Base-by-base conservation (phyloP, 2,797 vertebrate genomes). In the Sparus aurata region DNA sequence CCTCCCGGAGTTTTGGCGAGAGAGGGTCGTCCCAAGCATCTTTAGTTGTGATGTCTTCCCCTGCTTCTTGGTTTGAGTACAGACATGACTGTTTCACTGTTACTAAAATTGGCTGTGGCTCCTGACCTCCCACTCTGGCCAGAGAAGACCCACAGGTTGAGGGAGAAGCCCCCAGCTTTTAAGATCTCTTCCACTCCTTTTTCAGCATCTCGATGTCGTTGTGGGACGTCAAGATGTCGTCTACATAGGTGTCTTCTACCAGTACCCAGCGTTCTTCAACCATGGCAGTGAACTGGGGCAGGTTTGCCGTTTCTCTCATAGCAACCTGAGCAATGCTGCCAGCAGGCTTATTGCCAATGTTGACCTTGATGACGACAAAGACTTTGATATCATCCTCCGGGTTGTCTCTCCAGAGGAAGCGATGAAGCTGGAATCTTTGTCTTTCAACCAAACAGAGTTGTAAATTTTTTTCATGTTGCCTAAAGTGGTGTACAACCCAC, bases 401-500 rank as follows among this genome's bases (percentile, higher is more conserved):
- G 23, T 20, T n/a, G 62, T 83, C 81, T 41, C 76, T 67, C 81
- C 81, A 76, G 27, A 80, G 73, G 54, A 84, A 84, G 18, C 67
- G 27, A n/a, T 76, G 75, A 6, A 78, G 69, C 8, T 83, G 75
- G 1, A 78, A 75, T 62, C 66, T 23, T 70, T 25, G 27, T 77
- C 69, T 12, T 78, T 59, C 1, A 79, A 47, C 77, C 82, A 84
- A 1, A 84, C 55, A 1, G 75, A 65, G 62, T 84, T 79, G 17
- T 83, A 79, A 55, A 83, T 83, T 13, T 83, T 83, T 23, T 25
- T 74, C 0, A 74, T 15, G 1, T 79, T 65, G 0, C 75, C 64
- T 3, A 83, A 5, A 27, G 80, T 64, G 0, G 80, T 57, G 18
- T 77, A 43, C 52, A 54, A 54, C 2, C 52, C 52, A 54, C n/a